Evolutionary conservation across 2,113 vertebrate species (phyloP).

Genomic region (Ochotona curzoniae): DNA sequence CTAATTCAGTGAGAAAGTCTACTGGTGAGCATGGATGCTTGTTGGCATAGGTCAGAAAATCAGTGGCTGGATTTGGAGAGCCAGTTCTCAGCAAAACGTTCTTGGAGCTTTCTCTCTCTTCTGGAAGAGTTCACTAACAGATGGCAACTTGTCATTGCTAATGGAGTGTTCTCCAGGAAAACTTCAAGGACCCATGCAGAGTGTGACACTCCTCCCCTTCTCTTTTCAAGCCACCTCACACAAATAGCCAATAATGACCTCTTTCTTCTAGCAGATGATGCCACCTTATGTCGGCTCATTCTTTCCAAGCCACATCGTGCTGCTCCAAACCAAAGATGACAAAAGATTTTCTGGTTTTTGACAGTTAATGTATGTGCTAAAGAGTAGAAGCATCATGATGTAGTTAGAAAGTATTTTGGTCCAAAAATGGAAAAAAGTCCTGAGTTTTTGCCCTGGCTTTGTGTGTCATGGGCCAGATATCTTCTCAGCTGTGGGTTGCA

Average conservation of each 20-base stretch:
- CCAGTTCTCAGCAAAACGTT: constrained; percentile 75
- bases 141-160: constrained; percentile 85
- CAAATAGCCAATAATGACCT: constrained; percentile 82
- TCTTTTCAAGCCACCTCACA: constrained; percentile 78
- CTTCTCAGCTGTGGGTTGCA: not conserved
- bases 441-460: not conserved
- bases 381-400: not conserved
- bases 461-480: not conserved
- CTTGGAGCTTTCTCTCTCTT: constrained; percentile 78
- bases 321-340: constrained; percentile 70
- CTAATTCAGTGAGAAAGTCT: constrained; percentile 64
- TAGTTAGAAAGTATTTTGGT: not conserved
- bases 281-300: constrained; percentile 84
- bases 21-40: not conserved
- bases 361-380: constrained; percentile 77
- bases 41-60: constrained; percentile 47
- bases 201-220: constrained; percentile 77
- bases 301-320: constrained; percentile 79
- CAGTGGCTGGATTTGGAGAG: constrained; percentile 57
- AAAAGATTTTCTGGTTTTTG: constrained; percentile 79
- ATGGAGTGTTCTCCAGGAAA: constrained; percentile 78
- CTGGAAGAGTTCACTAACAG: constrained; percentile 84
- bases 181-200: constrained; percentile 77
- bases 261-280: constrained; percentile 83
- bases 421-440: not conserved